Evolutionary conservation across 2,888 invertebrate species (phyloP).

Genomic region (Unio pictorum): DNA sequence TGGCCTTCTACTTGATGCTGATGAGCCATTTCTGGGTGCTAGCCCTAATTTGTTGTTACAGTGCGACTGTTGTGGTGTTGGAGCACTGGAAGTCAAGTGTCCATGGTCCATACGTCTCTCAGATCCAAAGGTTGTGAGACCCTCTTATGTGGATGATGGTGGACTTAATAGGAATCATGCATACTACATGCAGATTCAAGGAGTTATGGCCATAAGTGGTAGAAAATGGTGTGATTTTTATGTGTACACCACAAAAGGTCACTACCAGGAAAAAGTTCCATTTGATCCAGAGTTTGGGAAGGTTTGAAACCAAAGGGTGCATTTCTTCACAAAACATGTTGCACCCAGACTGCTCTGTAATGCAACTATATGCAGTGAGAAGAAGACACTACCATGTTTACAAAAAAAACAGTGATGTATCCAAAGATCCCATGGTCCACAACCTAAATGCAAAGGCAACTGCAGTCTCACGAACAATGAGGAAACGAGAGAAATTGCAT

Average conservation of each 20-base stretch:
- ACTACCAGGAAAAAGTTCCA: not conserved
- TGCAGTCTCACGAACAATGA: no score
- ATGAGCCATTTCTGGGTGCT: constrained; percentile 5
- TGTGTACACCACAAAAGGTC: constrained; percentile 7
- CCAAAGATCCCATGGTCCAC: no score
- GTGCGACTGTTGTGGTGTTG: constrained; percentile 9
- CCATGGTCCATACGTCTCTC: not conserved
- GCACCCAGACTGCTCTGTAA: not conserved
- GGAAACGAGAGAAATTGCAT: no score
- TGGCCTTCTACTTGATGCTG: not conserved
- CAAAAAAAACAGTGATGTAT: no score
- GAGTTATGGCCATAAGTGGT: constrained; percentile 13
- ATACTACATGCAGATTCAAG: constrained; percentile 11
- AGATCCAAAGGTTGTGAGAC: no score
- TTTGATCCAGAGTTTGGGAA: constrained; percentile 6
- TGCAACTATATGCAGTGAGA: not conserved
- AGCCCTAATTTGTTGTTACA: constrained; percentile 6
- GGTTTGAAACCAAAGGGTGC: not conserved
- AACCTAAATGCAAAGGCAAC: no score
- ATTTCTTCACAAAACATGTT: constrained; percentile 3
- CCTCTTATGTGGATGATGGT: no score
- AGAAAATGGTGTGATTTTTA: constrained; percentile 16
- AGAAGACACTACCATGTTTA: no score
- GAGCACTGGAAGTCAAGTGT: constrained; percentile 9
- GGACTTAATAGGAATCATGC: no score